Base-by-base conservation (phyloP, 2,113 vertebrate species). In the Carassius auratus region DNA sequence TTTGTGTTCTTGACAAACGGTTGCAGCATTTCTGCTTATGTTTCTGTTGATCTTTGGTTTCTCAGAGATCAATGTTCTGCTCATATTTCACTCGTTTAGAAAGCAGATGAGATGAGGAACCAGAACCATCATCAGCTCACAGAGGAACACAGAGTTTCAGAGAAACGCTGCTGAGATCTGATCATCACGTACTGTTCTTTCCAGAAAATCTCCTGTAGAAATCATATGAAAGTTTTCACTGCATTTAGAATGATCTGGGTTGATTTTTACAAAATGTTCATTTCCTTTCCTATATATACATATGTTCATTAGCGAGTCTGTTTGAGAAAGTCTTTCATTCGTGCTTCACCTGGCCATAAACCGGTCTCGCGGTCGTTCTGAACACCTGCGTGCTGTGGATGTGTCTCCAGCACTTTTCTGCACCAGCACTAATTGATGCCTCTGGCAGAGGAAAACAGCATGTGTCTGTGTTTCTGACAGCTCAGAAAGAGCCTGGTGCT, bases 401-500 rank as follows among this genome's bases (percentile, higher is more conserved):
- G 85, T 87, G 83, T 90, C 89, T 90, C 85, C 91, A 87, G 81
- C 76, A 85, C 86, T 62, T 73, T 83, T 90, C n/a, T 88, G 74
- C 76, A 86, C 57, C 88, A 85, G 66, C 69, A 87, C 88, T 93
- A 93, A 93, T 91, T 92, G 89, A 92, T 88, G 87, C 90, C 90
- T 84, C 77, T 52, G 78, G 86, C 81, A 48, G 84, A 81, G 85
- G 86, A 79, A 89, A 87, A 86, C 81, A 64, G 61, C 83, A 85
- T 33, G 78, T 85, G 85, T 85, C 84, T 91, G 87, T 86, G 77
- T 89, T 55, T 82, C 26, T 91, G 89, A 90, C 91, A 86, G 85
- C 23, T 77, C 68, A 64, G 64, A 69, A 66, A 84, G 85, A 84
- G 86, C 69, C 76, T 80, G 73, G 79, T 86, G 79, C 85, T 83